Conservation (phyloP, 2,888 invertebrate species). For the Slavum lentiscoides region DNA sequence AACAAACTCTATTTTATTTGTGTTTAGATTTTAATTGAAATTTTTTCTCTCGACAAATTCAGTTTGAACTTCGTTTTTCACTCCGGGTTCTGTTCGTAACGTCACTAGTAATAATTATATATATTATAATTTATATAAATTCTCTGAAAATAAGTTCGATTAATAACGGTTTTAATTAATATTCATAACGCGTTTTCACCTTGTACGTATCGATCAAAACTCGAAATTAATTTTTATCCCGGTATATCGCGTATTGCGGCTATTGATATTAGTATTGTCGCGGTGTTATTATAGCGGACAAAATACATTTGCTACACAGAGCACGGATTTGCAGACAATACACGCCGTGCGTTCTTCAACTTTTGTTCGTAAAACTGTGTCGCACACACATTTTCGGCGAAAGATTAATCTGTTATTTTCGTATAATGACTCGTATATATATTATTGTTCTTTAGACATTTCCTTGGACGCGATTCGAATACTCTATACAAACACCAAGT, state of each 20-base stretch:
- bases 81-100: too few relatives aligned
- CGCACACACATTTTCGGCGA: slow-evolving; percentile 13
- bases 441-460: slow-evolving; percentile 36
- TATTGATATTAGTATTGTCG: background rate
- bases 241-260: background rate
- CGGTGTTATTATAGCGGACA: background rate
- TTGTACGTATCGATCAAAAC: background rate
- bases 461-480: slow-evolving; percentile 15
- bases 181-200: background rate
- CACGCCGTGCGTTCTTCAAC: slow-evolving; percentile 5
- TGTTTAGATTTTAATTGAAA: too few relatives aligned
- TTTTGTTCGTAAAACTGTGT: slow-evolving; percentile 32
- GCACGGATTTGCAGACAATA: slow-evolving; percentile 39
- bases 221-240: background rate
- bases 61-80: too few relatives aligned
- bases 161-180: background rate
- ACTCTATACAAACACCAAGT: background rate
- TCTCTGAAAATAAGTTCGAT: too few relatives aligned
- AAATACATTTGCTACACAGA: slow-evolving; percentile 16
- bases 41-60: too few relatives aligned
- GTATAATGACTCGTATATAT: background rate
- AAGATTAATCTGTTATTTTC: slow-evolving; percentile 25
- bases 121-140: too few relatives aligned
- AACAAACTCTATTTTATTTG: too few relatives aligned
- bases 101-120: too few relatives aligned